A percentile compares a stretch with the other conserved stretches of the same genome.
These are phyloP conservation scores for Sinocyclocheilus anophthalmus DNA, from an alignment of 2,113 vertebrate genomes.

Conservation along the genomic window DNA sequence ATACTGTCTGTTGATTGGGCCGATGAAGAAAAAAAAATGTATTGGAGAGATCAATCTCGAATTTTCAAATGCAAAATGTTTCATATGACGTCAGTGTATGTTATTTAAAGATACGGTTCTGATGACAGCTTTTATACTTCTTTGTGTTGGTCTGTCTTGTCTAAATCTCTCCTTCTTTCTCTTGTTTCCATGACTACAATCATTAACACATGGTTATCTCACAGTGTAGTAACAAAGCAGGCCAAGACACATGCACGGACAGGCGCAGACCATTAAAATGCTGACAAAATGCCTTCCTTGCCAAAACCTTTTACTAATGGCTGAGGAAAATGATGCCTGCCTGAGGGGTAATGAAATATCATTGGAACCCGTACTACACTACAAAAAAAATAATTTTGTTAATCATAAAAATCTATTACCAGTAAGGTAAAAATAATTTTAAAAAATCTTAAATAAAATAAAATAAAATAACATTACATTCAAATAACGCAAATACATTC, in stretches of 20 bases:
- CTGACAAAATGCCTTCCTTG: constrained; percentile 35
- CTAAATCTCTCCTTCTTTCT: constrained; percentile 34
- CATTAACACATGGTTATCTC: constrained; percentile 45
- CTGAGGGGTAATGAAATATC: constrained; percentile 18
- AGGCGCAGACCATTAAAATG: constrained; percentile 33
- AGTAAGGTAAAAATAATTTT: neutral
- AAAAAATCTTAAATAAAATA: too few relatives aligned
- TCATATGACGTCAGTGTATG: constrained; percentile 2
- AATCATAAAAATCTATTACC: neutral
- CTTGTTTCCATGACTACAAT: constrained; percentile 48
- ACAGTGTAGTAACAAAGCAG: constrained; percentile 43
- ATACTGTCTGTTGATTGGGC: constrained; percentile 2
- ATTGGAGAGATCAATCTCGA: neutral
- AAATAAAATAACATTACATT: neutral
- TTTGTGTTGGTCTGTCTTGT: constrained; percentile 31
- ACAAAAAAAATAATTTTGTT: neutral
- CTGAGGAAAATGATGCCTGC: constrained; percentile 18
- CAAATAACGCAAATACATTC: neutral
- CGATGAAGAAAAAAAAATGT: neutral
- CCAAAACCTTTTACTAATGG: constrained; percentile 40
- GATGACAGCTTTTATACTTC: constrained; percentile 19
- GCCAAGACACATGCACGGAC: constrained; percentile 15
- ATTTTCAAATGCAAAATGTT: neutral
- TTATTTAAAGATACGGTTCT: constrained; percentile 16
- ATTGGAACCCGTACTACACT: neutral